Conservation (phyloP, 2,797 vertebrate species). For the Eremophila alpestris region DNA sequence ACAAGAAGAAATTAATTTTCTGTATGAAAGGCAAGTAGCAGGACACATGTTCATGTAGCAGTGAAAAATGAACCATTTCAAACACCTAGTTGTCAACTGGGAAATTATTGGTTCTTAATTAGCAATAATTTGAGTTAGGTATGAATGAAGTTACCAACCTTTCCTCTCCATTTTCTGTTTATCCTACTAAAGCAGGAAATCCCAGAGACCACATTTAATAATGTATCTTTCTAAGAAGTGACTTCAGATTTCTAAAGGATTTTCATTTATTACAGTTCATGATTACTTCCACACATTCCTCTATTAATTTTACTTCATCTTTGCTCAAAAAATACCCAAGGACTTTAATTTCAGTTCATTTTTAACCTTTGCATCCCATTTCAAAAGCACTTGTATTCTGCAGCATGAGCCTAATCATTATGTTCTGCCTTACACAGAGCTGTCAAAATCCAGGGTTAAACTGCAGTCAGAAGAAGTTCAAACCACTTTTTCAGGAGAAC, state of each 20-base stretch:
- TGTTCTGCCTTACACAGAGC: not conserved
- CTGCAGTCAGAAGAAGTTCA: slow-evolving; percentile 4
- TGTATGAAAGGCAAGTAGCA: not conserved
- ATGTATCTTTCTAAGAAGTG: not conserved
- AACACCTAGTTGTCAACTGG: not conserved
- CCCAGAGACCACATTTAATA: not conserved
- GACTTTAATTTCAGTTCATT: not conserved
- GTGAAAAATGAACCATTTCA: not conserved
- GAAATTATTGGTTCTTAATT: not conserved
- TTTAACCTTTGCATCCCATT: not conserved
- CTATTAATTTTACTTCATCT: not conserved
- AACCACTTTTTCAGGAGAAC: not conserved
- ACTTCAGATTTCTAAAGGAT: not conserved
- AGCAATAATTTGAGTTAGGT: not conserved
- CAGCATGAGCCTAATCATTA: not conserved
- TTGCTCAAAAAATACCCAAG: not conserved
- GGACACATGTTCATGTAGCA: not conserved
- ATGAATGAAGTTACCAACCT: not conserved
- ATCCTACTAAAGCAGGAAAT: slow-evolving; percentile 8
- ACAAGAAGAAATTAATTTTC: not conserved
- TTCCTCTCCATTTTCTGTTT: not conserved
- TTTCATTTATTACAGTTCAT: not conserved
- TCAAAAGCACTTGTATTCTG: not conserved
- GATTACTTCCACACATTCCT: rapidly evolving
- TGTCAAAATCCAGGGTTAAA: slow-evolving; percentile 17